Evolutionary conservation across 2,888 invertebrate genomes (phyloP).

Genomic region (Cantharis flavilabris): DNA sequence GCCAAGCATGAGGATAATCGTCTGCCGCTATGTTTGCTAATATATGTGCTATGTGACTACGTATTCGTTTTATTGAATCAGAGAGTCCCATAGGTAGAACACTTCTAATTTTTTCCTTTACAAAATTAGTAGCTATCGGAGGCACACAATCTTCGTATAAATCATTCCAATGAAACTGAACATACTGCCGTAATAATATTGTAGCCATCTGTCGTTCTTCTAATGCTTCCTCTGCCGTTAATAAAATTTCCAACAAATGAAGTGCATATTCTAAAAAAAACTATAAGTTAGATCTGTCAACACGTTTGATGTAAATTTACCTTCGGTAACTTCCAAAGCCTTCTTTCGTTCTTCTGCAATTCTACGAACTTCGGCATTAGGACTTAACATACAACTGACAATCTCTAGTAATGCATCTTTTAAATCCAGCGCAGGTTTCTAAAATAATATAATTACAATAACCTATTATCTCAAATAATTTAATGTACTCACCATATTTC

Average conservation of each 20-base stretch:
- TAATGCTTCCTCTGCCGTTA: conserved; percentile 32
- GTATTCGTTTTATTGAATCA: conserved; percentile 21
- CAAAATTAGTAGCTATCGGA: conserved; percentile 22
- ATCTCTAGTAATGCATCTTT: conserved; percentile 42
- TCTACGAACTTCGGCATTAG: conserved; percentile 40
- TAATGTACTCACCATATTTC: neutral
- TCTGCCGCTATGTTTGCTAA: conserved; percentile 27
- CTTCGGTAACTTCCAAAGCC: conserved; percentile 44
- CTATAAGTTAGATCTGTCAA: neutral
- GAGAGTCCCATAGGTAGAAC: conserved; percentile 29
- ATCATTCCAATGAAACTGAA: conserved; percentile 30
- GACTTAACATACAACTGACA: conserved; percentile 42
- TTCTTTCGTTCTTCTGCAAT: conserved; percentile 42
- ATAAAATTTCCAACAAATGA: conserved; percentile 30
- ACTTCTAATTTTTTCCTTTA: conserved; percentile 29
- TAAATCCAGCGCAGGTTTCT: conserved; percentile 29
- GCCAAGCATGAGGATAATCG: conserved; percentile 32
- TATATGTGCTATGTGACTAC: conserved; percentile 23
- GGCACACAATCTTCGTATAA: conserved; percentile 21
- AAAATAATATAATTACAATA: neutral
- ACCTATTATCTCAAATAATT: neutral
- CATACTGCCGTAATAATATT: conserved; percentile 31
- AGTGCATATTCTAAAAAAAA: conserved; percentile 31
- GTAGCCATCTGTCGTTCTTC: conserved; percentile 36
- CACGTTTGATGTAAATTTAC: neutral